Conservation (phyloP, 1,140 invertebrate genomes). For the Drosophila subpulchrella region DNA sequence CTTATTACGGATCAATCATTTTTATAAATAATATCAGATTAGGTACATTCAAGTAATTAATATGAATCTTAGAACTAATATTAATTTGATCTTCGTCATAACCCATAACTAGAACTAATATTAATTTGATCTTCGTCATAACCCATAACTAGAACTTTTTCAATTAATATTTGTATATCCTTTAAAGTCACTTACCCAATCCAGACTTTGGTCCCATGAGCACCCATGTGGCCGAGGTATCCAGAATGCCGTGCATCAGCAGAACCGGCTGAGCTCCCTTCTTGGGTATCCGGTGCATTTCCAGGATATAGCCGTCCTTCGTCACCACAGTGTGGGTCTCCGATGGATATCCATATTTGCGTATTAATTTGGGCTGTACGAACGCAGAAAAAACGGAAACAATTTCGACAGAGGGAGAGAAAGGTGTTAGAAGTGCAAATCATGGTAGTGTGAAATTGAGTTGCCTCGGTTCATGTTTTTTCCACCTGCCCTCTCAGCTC, state of each 20-base stretch:
- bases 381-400: slow-evolving; percentile 16
- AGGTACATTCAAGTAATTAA: no score
- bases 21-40: no score
- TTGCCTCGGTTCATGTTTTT: slow-evolving; percentile 22
- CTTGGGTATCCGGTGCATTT: slow-evolving; percentile 86
- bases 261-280: slow-evolving; percentile 84
- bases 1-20: no score
- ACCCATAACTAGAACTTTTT: no score
- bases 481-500: not conserved
- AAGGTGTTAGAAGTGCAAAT: slow-evolving; percentile 60
- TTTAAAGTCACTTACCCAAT: slow-evolving; percentile 79
- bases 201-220: slow-evolving; percentile 89
- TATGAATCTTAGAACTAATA: no score
- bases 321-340: slow-evolving; percentile 86
- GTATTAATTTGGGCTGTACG: slow-evolving; percentile 83
- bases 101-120: no score
- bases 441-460: slow-evolving; percentile 75
- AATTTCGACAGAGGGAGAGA: slow-evolving; percentile 18
- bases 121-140: no score
- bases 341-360: slow-evolving; percentile 87
- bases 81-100: no score
- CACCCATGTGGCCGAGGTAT: slow-evolving; percentile 89
- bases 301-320: slow-evolving; percentile 86
- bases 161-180: no score
- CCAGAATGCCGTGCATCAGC: slow-evolving; percentile 90